phyloP scores from a whole-genome alignment of 1,140 invertebrate genomes.

The Globodera rostochiensis region DNA sequence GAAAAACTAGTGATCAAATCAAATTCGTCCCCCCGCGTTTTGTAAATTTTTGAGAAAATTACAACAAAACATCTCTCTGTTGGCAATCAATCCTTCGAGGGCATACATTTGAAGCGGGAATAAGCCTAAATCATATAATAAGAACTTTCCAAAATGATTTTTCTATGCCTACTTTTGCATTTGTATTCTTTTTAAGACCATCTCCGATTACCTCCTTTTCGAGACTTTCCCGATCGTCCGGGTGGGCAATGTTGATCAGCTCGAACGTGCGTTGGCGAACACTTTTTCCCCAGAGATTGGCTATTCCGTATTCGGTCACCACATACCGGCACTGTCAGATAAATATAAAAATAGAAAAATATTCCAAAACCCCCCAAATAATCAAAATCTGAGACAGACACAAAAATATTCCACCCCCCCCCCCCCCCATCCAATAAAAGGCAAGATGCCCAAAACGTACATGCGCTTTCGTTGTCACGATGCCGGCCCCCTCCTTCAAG shows the following conservation, averaged over 20 bases:
- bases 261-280: conserved; percentile 84
- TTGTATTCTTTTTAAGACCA: conserved; percentile 1
- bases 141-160: background rate
- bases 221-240: conserved; percentile 80
- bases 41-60: too few relatives aligned
- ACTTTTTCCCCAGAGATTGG: conserved; percentile 84
- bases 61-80: background rate
- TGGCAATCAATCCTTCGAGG: background rate
- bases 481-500: conserved; percentile 85
- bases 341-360: background rate
- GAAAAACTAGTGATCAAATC: too few relatives aligned
- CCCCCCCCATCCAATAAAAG: too few relatives aligned
- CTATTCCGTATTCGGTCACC: conserved; percentile 89
- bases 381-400: too few relatives aligned
- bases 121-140: conserved; percentile 11
- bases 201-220: conserved; percentile 76
- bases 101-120: conserved; percentile 3
- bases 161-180: background rate
- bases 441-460: conserved; percentile 58
- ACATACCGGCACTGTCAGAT: conserved; percentile 72
- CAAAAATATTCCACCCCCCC: too few relatives aligned
- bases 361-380: background rate
- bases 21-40: too few relatives aligned
- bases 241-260: conserved; percentile 86
- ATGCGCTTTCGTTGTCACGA: conserved; percentile 87